Percentiles rank a stretch among this genome's conserved stretches.
Conservation (phyloP, 1,140 invertebrate species). For the Drosophila nebulosa region DNA sequence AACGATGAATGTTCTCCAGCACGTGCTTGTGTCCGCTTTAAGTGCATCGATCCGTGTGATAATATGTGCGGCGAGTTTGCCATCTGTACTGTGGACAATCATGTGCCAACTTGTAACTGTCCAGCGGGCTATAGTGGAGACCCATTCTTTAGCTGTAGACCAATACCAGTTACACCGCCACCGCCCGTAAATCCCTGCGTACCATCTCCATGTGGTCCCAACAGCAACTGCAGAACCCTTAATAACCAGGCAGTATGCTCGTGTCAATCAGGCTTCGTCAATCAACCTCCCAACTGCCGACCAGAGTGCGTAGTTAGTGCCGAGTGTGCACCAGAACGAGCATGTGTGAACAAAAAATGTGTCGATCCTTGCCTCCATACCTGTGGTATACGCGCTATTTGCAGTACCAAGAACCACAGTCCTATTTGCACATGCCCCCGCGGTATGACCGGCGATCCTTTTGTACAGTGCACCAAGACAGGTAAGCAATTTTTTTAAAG, state of each 20-base stretch:
- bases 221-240: conserved; percentile 87
- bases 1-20: conserved; percentile 88
- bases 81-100: conserved; percentile 87
- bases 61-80: conserved; percentile 88
- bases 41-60: conserved; percentile 89
- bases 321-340: conserved; percentile 86
- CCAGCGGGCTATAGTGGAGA: conserved; percentile 88
- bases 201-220: conserved; percentile 86
- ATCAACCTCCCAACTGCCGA: conserved; percentile 89
- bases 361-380: conserved; percentile 87
- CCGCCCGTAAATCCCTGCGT: conserved; percentile 82
- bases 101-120: conserved; percentile 89
- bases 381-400: conserved; percentile 85
- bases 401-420: conserved; percentile 84
- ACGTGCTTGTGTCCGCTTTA: conserved; percentile 87
- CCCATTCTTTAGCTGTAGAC: conserved; percentile 89
- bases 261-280: conserved; percentile 87
- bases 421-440: conserved; percentile 84
- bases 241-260: conserved; percentile 86
- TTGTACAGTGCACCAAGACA: conserved; percentile 81
- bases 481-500: conserved; percentile 79
- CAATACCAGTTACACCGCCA: conserved; percentile 82
- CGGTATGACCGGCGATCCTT: conserved; percentile 86
- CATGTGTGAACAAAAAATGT: conserved; percentile 88
- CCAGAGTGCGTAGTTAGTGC: conserved; percentile 86